These are phyloP conservation scores for Chauna torquata DNA, from an alignment of 2,113 vertebrate species.

Conservation along the genomic window DNA sequence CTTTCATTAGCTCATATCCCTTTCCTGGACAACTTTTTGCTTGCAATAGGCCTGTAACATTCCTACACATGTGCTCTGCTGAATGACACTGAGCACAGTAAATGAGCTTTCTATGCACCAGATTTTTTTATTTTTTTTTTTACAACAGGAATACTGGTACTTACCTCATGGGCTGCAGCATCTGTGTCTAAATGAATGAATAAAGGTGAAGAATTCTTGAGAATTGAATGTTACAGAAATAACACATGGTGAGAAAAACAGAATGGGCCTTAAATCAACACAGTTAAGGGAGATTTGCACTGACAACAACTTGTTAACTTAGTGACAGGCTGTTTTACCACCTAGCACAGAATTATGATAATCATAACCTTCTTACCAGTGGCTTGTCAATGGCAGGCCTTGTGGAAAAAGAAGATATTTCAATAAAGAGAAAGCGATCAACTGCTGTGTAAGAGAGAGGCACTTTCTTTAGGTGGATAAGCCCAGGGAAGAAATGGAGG, in stretches of 20 bases:
- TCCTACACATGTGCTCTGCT: neutral
- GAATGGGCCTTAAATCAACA: neutral
- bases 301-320: neutral
- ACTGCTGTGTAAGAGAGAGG: neutral
- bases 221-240: neutral
- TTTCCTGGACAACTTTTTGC: neutral
- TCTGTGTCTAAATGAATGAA: neutral
- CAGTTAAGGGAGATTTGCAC: neutral
- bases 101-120: neutral
- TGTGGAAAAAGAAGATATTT: neutral
- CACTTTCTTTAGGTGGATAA: neutral
- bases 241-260: neutral
- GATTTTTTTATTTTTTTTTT: neutral
- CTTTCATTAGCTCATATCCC: neutral
- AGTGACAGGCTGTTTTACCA: neutral
- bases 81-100: neutral
- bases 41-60: neutral
- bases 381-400: neutral
- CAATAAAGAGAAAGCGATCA: neutral
- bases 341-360: neutral
- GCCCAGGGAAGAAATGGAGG: neutral
- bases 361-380: neutral
- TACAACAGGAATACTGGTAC: neutral
- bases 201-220: slow-evolving; percentile 4
- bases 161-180: neutral